Base-by-base conservation (phyloP, 1,140 invertebrate genomes). In the Sitophilus oryzae region DNA sequence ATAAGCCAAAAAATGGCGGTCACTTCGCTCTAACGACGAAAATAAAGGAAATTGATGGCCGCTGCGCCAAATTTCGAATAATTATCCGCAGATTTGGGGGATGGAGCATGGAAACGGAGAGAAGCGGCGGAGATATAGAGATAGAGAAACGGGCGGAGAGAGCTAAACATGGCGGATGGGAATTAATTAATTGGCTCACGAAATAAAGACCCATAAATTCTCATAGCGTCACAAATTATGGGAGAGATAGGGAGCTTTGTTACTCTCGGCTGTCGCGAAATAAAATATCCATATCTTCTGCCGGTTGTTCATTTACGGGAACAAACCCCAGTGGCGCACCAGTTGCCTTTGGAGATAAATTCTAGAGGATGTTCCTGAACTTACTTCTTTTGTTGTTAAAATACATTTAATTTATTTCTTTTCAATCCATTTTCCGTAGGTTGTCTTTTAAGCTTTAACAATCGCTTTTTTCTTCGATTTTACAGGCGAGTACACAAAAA, bases 141-240 rank as follows among this genome's bases (percentile, higher is more conserved):
- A 30, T 11, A 5, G 25, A 30, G 25, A 30, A 30, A 11, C 11
- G 25, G 5, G 25, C 5, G 5, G 25, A 30, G 18, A 52, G 22
- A n/a, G n/a, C 50, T 37, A 52, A 64, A 66, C 60, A 64, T 60
- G 66, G 69, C n/a, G 66, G 60, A 67, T 61, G 64, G 57, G 69
- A 71, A 71, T 70, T 71, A 71, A 71, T 71, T 71, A 71, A 71
- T 71, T 70, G 69, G 69, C 67, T 69, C 68, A 65, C 67, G 67
- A 71, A 71, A 71, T 71, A 71, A 71, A 70, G 69, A 67, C 35
- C 69, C 63, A 69, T 71, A 71, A 71, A 71, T 71, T 71, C 64
- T 59, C 68, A 64, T 65, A 64, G 67, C 69, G 64, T 71, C 69
- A 68, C 69, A 67, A 71, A 70, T 71, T 71, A 71, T 71, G 64